Evolutionary conservation across 2,113 vertebrate genomes (phyloP).

Genomic region (Xenopus tropicalis): DNA sequence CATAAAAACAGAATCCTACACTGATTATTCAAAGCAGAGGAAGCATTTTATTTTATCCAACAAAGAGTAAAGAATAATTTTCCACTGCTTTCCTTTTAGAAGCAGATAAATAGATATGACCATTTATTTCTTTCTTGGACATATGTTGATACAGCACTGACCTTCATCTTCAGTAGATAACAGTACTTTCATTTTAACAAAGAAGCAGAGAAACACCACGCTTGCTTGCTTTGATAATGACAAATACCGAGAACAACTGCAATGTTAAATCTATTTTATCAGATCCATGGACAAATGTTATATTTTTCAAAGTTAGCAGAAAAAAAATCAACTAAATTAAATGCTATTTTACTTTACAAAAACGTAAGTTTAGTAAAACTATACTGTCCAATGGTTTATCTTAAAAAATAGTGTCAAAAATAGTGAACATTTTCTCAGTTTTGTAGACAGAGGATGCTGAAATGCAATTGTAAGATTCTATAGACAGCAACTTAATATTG

Average conservation of each 20-base stretch:
- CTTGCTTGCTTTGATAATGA: constrained; percentile 12
- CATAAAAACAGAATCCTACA: too few species aligned
- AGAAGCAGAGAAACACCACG: constrained; percentile 4
- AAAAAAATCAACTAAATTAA: not conserved
- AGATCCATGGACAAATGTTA: not conserved
- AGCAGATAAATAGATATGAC: too few species aligned
- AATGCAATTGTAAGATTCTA: too few species aligned
- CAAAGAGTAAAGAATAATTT: too few species aligned
- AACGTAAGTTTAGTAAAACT: not conserved
- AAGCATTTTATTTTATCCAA: too few species aligned
- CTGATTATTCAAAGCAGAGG: too few species aligned
- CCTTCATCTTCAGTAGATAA: constrained; percentile 12
- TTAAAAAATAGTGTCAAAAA: too few species aligned
- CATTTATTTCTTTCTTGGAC: constrained; percentile 3
- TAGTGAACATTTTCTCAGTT: too few species aligned
- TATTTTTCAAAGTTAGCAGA: not conserved
- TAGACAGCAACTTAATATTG: too few species aligned
- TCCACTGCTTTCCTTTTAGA: too few species aligned
- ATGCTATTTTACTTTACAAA: not conserved
- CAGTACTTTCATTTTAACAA: constrained; percentile 26
- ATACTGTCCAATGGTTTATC: too few species aligned
- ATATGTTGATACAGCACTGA: constrained; percentile 13
- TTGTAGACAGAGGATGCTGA: too few species aligned
- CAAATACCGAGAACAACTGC: not conserved
- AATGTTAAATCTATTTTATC: not conserved